These are phyloP conservation scores for Elgonia sp. DNA, from an alignment of 2,888 invertebrate genomes.

Conservation along the genomic window DNA sequence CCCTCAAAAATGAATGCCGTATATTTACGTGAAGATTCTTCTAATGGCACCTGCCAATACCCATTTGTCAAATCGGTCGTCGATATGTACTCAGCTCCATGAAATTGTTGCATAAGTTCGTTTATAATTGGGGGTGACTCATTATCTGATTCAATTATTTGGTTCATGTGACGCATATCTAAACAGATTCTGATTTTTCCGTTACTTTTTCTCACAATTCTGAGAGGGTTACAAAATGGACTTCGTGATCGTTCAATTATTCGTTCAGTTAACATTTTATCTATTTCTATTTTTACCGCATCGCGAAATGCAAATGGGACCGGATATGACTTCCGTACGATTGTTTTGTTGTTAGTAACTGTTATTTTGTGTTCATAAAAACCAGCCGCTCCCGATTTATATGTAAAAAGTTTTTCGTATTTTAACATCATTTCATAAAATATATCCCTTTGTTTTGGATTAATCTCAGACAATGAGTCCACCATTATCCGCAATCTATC, in stretches of 20 bases:
- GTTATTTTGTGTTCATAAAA: neutral
- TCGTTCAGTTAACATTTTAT: too few relatives aligned
- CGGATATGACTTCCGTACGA: neutral
- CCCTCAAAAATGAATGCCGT: neutral
- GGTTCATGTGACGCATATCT: too few relatives aligned
- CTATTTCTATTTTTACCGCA: too few relatives aligned
- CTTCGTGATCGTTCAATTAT: too few relatives aligned
- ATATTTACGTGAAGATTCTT: neutral
- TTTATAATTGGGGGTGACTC: neutral
- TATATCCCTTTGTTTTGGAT: neutral
- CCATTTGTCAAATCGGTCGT: neutral
- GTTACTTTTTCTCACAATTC: too few relatives aligned
- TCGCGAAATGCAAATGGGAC: too few relatives aligned
- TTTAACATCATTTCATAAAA: neutral
- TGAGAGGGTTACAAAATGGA: too few relatives aligned
- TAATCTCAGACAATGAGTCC: neutral
- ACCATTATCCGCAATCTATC: too few relatives aligned
- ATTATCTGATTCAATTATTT: slow-evolving; percentile 6
- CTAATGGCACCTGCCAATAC: slow-evolving; percentile 3
- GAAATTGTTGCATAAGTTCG: neutral
- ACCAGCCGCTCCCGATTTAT: neutral
- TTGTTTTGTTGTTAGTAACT: neutral
- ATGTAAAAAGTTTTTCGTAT: neutral
- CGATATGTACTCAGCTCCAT: neutral
- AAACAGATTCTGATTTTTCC: too few relatives aligned